A percentile compares a stretch with the other conserved stretches of the same genome.
These are phyloP conservation scores for Cavia porcellus DNA, from an alignment of 2,113 vertebrate genomes.

Conservation along the genomic window DNA sequence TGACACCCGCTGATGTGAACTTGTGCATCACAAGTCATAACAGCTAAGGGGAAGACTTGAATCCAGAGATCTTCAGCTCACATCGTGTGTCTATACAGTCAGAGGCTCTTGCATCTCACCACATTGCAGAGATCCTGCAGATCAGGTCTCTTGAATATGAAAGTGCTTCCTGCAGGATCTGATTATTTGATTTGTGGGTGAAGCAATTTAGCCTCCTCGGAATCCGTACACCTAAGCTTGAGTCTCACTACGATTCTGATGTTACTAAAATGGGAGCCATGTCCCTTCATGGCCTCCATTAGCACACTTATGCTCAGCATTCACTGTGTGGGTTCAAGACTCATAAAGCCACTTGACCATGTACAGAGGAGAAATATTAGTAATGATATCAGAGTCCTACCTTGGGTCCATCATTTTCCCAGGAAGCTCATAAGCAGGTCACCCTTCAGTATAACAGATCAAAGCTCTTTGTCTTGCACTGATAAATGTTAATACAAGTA, in stretches of 20 bases:
- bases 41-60: not conserved
- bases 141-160: not conserved
- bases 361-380: not conserved
- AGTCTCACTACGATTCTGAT: not conserved
- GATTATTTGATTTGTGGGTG: too few species aligned
- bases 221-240: accelerated
- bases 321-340: not conserved
- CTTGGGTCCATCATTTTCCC: not conserved
- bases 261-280: accelerated
- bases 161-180: not conserved
- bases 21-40: not conserved
- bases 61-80: not conserved
- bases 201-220: accelerated
- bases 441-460: not conserved
- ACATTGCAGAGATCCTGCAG: not conserved
- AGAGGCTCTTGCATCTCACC: accelerated
- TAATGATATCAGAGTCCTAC: not conserved
- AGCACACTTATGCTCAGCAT: not conserved
- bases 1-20: accelerated
- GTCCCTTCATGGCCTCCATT: not conserved
- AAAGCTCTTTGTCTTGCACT: not conserved
- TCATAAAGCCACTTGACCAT: too few species aligned
- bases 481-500: not conserved
- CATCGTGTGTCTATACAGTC: accelerated
- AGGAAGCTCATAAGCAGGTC: not conserved